These are phyloP conservation scores for Apogon hyalosoma DNA, from an alignment of 2,797 vertebrate genomes.

Conservation along the genomic window DNA sequence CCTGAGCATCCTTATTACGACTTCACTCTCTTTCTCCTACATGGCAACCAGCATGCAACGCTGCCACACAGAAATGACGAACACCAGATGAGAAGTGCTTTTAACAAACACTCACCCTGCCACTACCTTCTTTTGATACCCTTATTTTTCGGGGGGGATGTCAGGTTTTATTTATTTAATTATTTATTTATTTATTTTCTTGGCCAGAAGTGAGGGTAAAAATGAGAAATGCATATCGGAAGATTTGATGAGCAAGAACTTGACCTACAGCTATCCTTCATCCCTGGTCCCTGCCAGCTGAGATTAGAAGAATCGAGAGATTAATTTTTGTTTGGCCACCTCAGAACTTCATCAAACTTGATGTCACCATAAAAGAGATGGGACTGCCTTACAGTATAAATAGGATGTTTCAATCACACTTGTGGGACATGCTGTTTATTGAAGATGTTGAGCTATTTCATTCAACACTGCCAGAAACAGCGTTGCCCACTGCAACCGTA, in stretches of 20 bases:
- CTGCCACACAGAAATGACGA: conserved; percentile 60
- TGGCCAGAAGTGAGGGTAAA: conserved; percentile 16
- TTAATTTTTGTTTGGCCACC: conserved; percentile 57
- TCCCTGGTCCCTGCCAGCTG: conserved; percentile 37
- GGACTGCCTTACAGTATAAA: conserved; percentile 82
- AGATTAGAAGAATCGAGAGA: conserved; percentile 64
- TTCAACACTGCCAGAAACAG: conserved; percentile 67
- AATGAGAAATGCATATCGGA: conserved; percentile 33
- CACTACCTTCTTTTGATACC: conserved; percentile 39
- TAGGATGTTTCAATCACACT: conserved; percentile 78
- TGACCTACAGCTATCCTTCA: conserved; percentile 39
- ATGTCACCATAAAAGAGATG: conserved; percentile 82
- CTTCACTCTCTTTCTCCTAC: conserved; percentile 72
- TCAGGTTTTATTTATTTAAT: too few relatives aligned
- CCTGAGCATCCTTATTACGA: conserved; percentile 59
- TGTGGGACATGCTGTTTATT: conserved; percentile 41
- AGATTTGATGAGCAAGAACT: conserved; percentile 43
- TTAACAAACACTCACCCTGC: conserved; percentile 27
- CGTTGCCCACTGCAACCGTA: conserved; percentile 40
- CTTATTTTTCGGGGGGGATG: conserved; percentile 45
- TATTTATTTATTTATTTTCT: too few relatives aligned
- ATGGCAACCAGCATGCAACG: conserved; percentile 68
- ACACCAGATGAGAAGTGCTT: conserved; percentile 29
- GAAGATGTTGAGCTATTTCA: conserved; percentile 51
- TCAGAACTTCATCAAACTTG: conserved; percentile 67